Conservation (phyloP, 2,113 vertebrate genomes). For the Calyptommatus sinebrachiatus region DNA sequence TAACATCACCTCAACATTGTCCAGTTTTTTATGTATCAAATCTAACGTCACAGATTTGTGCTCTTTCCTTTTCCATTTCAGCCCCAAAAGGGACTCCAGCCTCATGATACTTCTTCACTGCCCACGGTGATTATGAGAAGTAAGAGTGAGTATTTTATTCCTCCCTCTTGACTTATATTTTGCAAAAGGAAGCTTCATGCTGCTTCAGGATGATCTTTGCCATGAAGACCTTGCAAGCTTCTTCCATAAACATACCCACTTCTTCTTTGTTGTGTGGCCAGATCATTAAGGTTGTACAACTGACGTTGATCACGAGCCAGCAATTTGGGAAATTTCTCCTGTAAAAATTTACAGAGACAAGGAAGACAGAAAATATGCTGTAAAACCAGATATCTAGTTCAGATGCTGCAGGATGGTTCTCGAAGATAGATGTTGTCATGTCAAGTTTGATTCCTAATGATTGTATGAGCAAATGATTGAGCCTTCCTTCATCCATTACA, state of each 20-base stretch:
- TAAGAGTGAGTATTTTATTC: constrained; percentile 76
- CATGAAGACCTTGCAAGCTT: neutral
- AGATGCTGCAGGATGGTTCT: too few relatives aligned
- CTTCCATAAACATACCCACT: neutral
- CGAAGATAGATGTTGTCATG: too few relatives aligned
- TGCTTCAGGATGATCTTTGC: neutral
- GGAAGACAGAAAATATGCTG: neutral
- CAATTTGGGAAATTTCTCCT: too few relatives aligned
- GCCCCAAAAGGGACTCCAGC: constrained; percentile 80
- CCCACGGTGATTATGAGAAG: constrained; percentile 88
- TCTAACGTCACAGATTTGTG: constrained; percentile 22
- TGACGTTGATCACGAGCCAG: neutral
- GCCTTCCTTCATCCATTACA: too few relatives aligned
- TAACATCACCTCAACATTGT: too few relatives aligned
- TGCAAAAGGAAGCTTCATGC: neutral
- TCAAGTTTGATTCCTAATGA: too few relatives aligned
- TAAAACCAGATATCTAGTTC: neutral
- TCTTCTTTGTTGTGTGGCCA: neutral
- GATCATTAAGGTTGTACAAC: neutral
- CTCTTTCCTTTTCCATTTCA: constrained; percentile 57
- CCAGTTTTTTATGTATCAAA: too few relatives aligned
- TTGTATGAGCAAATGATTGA: too few relatives aligned
- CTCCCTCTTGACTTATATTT: neutral
- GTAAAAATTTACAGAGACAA: too few relatives aligned
- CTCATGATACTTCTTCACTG: constrained; percentile 79